Percentiles rank a stretch among this genome's conserved stretches.
phyloP scores from a whole-genome alignment of 2,113 vertebrate species.

The Scomber japonicus region DNA sequence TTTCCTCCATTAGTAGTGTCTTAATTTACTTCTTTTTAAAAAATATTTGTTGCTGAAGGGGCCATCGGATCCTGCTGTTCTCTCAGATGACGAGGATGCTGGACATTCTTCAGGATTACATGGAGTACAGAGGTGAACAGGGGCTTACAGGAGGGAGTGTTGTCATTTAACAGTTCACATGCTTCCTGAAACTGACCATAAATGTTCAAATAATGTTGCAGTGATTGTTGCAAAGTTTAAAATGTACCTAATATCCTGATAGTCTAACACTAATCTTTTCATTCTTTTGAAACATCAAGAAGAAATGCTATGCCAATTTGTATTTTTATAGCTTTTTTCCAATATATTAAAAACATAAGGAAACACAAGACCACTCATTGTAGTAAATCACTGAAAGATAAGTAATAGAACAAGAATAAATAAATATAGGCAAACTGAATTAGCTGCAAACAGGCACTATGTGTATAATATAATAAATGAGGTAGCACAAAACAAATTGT shows the following conservation, averaged over 20 bases:
- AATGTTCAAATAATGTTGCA: background rate
- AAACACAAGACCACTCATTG: too few relatives aligned
- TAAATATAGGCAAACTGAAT: too few relatives aligned
- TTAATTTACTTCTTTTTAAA: background rate
- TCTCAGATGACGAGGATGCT: conserved; percentile 96
- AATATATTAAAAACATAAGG: too few relatives aligned
- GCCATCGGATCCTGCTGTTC: conserved; percentile 93
- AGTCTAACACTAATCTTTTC: too few relatives aligned
- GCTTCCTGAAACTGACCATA: background rate
- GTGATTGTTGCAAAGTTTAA: background rate
- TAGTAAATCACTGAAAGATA: too few relatives aligned
- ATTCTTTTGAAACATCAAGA: too few relatives aligned
- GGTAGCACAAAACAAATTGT: too few relatives aligned
- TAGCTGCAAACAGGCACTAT: too few relatives aligned
- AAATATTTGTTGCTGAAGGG: conserved; percentile 69
- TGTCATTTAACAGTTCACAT: background rate
- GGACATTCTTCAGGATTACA: conserved; percentile 95
- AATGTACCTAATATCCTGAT: background rate
- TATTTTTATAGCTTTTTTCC: too few relatives aligned
- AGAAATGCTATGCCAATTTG: too few relatives aligned
- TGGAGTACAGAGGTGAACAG: conserved; percentile 91
- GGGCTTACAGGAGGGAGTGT: background rate
- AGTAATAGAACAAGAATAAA: too few relatives aligned
- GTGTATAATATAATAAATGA: too few relatives aligned
- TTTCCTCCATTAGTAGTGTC: background rate